Evolutionary conservation across 2,888 invertebrate species (phyloP).

Genomic region (Melangyna quadrimaculata): DNA sequence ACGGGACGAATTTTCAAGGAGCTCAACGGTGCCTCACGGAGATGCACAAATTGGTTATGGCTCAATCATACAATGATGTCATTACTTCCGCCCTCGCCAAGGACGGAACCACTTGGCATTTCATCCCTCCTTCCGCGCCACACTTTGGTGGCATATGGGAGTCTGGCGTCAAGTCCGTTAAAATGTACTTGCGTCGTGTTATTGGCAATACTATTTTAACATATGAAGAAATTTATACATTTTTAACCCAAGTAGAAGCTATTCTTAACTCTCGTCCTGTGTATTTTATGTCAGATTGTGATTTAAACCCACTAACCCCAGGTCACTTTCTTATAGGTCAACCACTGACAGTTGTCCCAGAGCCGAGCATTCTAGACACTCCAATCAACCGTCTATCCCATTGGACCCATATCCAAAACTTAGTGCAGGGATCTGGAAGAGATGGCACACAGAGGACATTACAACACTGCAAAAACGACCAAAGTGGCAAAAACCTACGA

Average conservation of each 20-base stretch:
- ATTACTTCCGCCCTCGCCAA: not conserved
- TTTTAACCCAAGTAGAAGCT: constrained; percentile 18
- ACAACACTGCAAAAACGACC: too few species aligned
- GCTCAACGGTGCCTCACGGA: not conserved
- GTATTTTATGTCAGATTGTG: not conserved
- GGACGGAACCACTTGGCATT: constrained; percentile 34
- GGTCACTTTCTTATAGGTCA: too few species aligned
- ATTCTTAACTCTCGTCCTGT: constrained; percentile 35
- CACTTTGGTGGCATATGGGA: constrained; percentile 41
- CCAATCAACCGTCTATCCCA: not conserved
- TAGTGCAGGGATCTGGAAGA: not conserved
- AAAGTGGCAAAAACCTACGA: too few species aligned
- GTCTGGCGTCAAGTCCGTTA: constrained; percentile 23
- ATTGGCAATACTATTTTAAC: constrained; percentile 2
- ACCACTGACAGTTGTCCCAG: not conserved
- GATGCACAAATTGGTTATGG: not conserved
- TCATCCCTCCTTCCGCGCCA: constrained; percentile 46
- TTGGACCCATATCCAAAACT: not conserved
- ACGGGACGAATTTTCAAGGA: constrained; percentile 28
- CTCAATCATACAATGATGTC: not conserved
- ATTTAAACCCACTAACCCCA: not conserved
- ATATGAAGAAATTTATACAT: constrained; percentile 36
- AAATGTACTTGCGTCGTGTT: constrained; percentile 30
- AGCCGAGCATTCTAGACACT: not conserved
- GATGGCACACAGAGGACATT: too few species aligned